A percentile compares a stretch with the other conserved stretches of the same genome.
These are phyloP conservation scores for Drosophila guanche DNA, from an alignment of 1,140 invertebrate species.

Conservation along the genomic window DNA sequence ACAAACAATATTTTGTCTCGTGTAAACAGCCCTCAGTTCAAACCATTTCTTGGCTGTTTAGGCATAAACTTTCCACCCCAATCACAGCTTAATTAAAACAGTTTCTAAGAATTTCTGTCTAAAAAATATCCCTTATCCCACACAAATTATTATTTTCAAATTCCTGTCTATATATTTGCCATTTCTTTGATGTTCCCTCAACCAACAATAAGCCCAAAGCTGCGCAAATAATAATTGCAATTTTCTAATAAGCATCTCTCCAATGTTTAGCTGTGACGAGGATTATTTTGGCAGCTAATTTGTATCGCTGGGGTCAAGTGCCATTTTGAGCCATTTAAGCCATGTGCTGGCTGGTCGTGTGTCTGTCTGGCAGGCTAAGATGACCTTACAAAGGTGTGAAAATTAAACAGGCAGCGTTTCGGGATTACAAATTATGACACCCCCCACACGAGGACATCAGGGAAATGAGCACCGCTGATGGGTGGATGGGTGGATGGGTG, in stretches of 20 bases:
- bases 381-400: conserved; percentile 69
- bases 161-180: not conserved
- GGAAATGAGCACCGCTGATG: conserved; percentile 53
- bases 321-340: conserved; percentile 58
- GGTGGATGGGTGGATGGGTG: not conserved
- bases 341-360: conserved; percentile 46
- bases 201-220: too few relatives aligned
- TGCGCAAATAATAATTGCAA: conserved; percentile 34
- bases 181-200: conserved; percentile 12
- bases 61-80: too few relatives aligned
- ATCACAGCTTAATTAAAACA: too few relatives aligned
- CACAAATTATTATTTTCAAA: too few relatives aligned
- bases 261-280: too few relatives aligned
- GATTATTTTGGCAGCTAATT: conserved; percentile 5
- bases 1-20: too few relatives aligned
- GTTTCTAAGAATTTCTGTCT: too few relatives aligned
- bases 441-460: conserved; percentile 52
- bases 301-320: conserved; percentile 12
- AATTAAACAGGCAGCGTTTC: conserved; percentile 76
- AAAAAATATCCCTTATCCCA: too few relatives aligned
- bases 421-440: conserved; percentile 82
- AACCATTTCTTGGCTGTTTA: too few relatives aligned
- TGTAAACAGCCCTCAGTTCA: too few relatives aligned
- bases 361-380: conserved; percentile 41
- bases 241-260: too few relatives aligned